These are phyloP conservation scores for Drosophila pullipes DNA, from an alignment of 2,888 invertebrate species.

Conservation along the genomic window DNA sequence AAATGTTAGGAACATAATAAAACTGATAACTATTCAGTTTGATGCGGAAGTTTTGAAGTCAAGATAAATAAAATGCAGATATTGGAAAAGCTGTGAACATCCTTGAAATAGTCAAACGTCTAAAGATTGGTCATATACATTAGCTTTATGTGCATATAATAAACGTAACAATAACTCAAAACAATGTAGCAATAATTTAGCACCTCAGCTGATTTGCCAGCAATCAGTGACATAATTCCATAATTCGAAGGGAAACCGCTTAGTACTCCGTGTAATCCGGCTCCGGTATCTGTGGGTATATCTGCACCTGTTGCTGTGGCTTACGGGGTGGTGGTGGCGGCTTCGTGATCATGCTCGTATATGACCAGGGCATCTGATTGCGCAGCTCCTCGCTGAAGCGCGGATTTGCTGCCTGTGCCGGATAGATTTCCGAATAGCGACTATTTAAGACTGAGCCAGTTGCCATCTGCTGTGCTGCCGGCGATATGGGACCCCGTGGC, in stretches of 20 bases:
- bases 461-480: conserved; percentile 74
- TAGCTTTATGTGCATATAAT: conserved; percentile 75
- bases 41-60: not conserved
- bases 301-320: conserved; percentile 86
- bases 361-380: conserved; percentile 88
- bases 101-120: conserved; percentile 7
- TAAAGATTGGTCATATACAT: conserved; percentile 60
- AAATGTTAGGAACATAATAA: not conserved
- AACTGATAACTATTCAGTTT: not conserved
- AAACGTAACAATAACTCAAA: conserved; percentile 77
- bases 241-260: not conserved
- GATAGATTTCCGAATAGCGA: conserved; percentile 80
- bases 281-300: conserved; percentile 88
- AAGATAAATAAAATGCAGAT: conserved; percentile 4
- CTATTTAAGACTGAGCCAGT: conserved; percentile 78
- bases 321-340: conserved; percentile 75
- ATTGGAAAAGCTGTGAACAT: not conserved
- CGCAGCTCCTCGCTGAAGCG: conserved; percentile 86
- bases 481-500: conserved; percentile 47
- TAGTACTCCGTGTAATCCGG: conserved; percentile 86
- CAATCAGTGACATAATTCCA: conserved; percentile 33
- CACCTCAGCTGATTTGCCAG: conserved; percentile 36
- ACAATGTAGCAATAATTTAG: conserved; percentile 33
- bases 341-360: conserved; percentile 82
- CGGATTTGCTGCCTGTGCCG: conserved; percentile 61